Evolutionary conservation across 1,140 invertebrate species (phyloP), one percentile per base, ranked within the genome.

Genomic region (Drosophila navojoa): DNA sequence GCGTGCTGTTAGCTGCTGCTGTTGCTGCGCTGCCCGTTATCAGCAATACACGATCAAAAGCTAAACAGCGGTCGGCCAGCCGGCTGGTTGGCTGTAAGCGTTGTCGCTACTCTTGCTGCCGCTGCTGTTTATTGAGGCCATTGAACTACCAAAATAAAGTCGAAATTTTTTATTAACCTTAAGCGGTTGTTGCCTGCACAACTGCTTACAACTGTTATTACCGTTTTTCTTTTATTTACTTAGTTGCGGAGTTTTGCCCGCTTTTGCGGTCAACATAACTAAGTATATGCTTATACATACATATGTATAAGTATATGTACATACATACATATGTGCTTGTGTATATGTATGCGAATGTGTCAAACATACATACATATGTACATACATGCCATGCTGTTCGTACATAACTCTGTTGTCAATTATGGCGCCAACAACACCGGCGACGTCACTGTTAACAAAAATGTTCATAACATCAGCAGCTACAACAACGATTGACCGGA

Each of bases 151-250:
- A 61, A 84, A 84, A 47, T 79, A 54, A 59, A 67, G 69, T 72
- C 40, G 69, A 52, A 59, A 59, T 53, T 75, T 38, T 71, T 44
- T 72, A 80, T 85, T 81, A 81, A 85, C 69, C 70, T 84, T 78
- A 75, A 85, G 79, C 69, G 47, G 62, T 71, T 79, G 80, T 71
- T 82, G 75, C 53, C 59, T 47, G 16, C 15, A 29, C 45, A 54
- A 29, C 62, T 79, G 67, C 62, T 85, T 81, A 85, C 81, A 85
- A 85, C 81, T 86, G 82, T 86, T 81, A 81, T 85, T 86, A 85
- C 81, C 77, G 81, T 86, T 86, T 69, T 64, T 73, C 69, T 76
- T 73, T 76, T 62, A 82, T 78, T 71, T 77, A 59, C 38, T 63
- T 58, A 60, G 44, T 54, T 74, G 63, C 29, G 32, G 44, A 38